Conservation (phyloP, 2,888 invertebrate species). For the Apocheima hispidaria region DNA sequence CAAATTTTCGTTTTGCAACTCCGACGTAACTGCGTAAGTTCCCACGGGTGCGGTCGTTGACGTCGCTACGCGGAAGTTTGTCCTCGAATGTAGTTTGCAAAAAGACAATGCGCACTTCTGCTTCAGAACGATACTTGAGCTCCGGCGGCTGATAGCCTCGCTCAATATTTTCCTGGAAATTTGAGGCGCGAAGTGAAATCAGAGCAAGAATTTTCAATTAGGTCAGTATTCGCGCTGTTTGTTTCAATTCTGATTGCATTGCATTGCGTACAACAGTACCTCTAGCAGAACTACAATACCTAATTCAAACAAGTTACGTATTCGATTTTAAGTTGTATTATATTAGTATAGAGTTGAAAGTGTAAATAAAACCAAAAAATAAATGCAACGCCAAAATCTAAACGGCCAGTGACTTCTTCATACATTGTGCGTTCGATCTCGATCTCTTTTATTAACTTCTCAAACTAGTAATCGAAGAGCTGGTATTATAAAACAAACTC, state of each 20-base stretch:
- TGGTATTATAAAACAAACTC: no score
- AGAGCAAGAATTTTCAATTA: neutral
- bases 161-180: slow-evolving; percentile 1
- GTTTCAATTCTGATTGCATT: neutral
- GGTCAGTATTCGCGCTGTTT: neutral
- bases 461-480: no score
- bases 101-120: slow-evolving; percentile 40
- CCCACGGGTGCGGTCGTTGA: slow-evolving; percentile 47
- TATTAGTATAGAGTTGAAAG: no score
- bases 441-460: no score
- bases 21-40: slow-evolving; percentile 15
- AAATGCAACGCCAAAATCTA: no score
- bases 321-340: no score
- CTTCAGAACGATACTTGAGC: slow-evolving; percentile 7
- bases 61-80: slow-evolving; percentile 46
- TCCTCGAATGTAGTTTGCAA: slow-evolving; percentile 34
- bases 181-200: neutral
- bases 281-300: no score
- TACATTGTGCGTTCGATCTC: no score
- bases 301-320: no score
- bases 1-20: neutral
- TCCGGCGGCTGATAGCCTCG: slow-evolving; percentile 5
- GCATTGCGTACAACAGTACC: no score
- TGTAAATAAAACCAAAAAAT: no score
- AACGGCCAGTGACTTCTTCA: no score